phyloP scores from a whole-genome alignment of 2,797 vertebrate species.

The Characodon lateralis region DNA sequence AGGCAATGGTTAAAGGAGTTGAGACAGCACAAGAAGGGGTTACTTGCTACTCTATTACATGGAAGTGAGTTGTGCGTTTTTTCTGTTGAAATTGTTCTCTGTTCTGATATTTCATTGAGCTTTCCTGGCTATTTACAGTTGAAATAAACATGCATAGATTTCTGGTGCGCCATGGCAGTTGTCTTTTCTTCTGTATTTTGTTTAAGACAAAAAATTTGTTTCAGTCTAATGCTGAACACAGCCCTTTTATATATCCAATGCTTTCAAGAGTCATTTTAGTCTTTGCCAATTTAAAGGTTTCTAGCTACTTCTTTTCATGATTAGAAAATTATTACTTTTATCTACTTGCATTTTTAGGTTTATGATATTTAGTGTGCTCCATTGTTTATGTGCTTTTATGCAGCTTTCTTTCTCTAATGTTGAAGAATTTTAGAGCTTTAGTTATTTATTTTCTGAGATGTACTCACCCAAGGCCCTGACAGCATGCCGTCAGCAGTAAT shows the following conservation, averaged over 20 bases:
- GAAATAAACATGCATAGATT: too few species aligned
- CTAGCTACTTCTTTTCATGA: not conserved
- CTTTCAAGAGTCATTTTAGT: not conserved
- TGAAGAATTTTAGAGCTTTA: not conserved
- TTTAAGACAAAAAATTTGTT: conserved; percentile 23
- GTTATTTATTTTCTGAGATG: not conserved
- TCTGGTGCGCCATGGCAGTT: too few species aligned
- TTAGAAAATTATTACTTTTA: not conserved
- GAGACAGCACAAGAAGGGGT: too few species aligned
- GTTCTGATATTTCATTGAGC: too few species aligned
- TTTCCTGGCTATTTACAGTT: too few species aligned
- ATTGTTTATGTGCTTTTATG: not conserved
- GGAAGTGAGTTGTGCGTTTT: too few species aligned
- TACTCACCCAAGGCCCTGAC: not conserved
- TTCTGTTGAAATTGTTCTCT: too few species aligned
- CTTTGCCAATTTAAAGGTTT: too few species aligned
- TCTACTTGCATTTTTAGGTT: not conserved
- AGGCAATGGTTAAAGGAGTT: too few species aligned
- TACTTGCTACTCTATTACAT: too few species aligned
- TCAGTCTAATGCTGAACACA: not conserved
- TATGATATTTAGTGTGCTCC: not conserved
- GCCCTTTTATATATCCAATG: not conserved
- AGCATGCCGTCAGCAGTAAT: conserved; percentile 8
- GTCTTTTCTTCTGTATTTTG: too few species aligned
- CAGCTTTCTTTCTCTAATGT: not conserved